Conservation (phyloP, 2,888 invertebrate genomes). For the Eupithecia centaureata region DNA sequence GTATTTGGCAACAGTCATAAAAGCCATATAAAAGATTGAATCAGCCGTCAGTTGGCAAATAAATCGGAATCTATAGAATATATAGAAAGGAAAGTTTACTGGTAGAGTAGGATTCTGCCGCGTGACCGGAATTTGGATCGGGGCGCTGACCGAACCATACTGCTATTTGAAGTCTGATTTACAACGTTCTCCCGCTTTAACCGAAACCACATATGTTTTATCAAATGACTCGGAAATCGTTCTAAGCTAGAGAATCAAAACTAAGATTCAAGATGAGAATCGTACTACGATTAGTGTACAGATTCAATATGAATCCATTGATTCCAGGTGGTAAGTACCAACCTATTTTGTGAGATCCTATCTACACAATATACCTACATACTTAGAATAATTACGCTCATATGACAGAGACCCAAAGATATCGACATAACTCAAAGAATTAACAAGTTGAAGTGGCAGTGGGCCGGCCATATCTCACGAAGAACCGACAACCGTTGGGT, state of each 20-base stretch:
- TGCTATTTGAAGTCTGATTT: slow-evolving; percentile 36
- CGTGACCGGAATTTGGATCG: slow-evolving; percentile 32
- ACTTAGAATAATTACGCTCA: too few species aligned
- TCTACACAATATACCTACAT: too few species aligned
- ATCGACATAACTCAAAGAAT: too few species aligned
- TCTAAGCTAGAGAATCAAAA: slow-evolving; percentile 13
- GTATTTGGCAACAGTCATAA: slow-evolving; percentile 31
- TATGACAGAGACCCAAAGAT: too few species aligned
- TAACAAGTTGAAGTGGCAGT: too few species aligned
- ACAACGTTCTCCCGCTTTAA: slow-evolving; percentile 25
- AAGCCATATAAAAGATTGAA: slow-evolving; percentile 32
- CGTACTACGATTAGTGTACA: too few species aligned
- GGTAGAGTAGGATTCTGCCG: slow-evolving; percentile 30
- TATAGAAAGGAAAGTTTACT: slow-evolving; percentile 34
- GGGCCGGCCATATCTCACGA: too few species aligned
- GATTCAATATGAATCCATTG: too few species aligned
- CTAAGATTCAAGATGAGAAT: too few species aligned
- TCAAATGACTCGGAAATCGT: slow-evolving; percentile 29
- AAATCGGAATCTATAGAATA: slow-evolving; percentile 33
- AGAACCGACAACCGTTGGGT: too few species aligned
- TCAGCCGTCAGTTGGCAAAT: slow-evolving; percentile 30
- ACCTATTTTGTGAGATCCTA: too few species aligned
- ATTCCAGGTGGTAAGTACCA: too few species aligned
- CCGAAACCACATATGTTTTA: slow-evolving; percentile 31
- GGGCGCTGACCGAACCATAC: slow-evolving; percentile 30